A percentile compares a stretch with the other conserved stretches of the same genome.
Evolutionary conservation across 2,113 vertebrate genomes (phyloP).

Genomic region (Echinops telfairi): DNA sequence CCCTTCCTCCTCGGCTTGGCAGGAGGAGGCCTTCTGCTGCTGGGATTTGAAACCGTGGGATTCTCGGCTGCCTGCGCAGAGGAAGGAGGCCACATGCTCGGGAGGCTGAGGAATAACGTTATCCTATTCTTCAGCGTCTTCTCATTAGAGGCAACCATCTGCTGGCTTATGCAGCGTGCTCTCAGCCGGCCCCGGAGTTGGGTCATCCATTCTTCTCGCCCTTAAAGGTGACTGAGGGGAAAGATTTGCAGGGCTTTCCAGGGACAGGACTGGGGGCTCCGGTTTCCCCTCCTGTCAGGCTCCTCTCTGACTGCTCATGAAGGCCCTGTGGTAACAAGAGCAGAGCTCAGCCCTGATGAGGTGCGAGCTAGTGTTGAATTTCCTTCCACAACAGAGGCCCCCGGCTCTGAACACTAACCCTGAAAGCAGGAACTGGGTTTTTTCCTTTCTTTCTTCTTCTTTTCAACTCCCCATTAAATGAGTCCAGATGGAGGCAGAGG

Average conservation of each 20-base stretch:
- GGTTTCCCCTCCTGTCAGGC: constrained; percentile 30
- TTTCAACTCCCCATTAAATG: constrained; percentile 76
- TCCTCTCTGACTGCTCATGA: background rate
- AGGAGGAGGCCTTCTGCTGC: constrained; percentile 66
- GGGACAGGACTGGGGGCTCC: constrained; percentile 35
- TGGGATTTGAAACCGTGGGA: constrained; percentile 65
- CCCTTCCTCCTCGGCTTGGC: constrained; percentile 75
- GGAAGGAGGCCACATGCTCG: constrained; percentile 79
- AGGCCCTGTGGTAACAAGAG: constrained; percentile 49
- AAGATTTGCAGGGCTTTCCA: constrained; percentile 48
- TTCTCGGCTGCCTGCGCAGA: constrained; percentile 74
- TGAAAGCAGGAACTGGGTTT: constrained; percentile 74
- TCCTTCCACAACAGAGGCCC: constrained; percentile 70
- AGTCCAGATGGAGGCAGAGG: constrained; percentile 81
- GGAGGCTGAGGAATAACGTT: constrained; percentile 78
- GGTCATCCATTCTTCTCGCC: constrained; percentile 31
- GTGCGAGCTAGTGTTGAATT: constrained; percentile 74
- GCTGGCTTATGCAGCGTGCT: constrained; percentile 69
- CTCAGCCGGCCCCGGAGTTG: constrained; percentile 44
- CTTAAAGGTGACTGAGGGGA: background rate
- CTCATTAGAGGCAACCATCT: constrained; percentile 80
- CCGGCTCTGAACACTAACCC: constrained; percentile 56
- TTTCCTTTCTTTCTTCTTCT: background rate
- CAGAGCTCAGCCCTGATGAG: constrained; percentile 67
- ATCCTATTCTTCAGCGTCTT: constrained; percentile 68